Percentiles rank a stretch among this genome's conserved stretches.
These are phyloP conservation scores for Frieseomelitta varia DNA, from an alignment of 1,140 invertebrate genomes.

Conservation along the genomic window DNA sequence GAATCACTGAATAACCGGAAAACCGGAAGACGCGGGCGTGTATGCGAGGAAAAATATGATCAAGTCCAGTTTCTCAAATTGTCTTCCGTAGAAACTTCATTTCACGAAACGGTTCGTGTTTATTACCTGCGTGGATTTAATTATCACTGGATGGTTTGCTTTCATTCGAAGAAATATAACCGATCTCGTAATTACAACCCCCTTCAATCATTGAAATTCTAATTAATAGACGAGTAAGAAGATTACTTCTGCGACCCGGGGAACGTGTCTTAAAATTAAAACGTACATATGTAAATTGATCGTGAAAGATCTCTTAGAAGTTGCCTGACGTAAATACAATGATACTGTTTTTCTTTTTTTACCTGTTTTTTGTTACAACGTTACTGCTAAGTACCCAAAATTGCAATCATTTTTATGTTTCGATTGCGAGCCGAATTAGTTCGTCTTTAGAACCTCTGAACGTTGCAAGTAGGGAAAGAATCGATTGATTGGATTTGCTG, in stretches of 20 bases:
- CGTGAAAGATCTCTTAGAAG: no score
- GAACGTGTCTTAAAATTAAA: neutral
- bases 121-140: constrained; percentile 3
- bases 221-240: neutral
- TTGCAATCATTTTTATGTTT: neutral
- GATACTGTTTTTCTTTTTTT: no score
- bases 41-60: constrained; percentile 20
- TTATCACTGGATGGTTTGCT: constrained; percentile 2
- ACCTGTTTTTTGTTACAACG: no score
- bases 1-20: constrained; percentile 38
- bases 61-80: constrained; percentile 23
- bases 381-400: neutral
- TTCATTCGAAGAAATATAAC: constrained; percentile 3
- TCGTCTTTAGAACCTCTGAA: constrained; percentile 2
- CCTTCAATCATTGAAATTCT: neutral
- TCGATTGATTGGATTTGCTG: constrained; percentile 34
- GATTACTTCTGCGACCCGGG: neutral
- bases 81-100: constrained; percentile 14
- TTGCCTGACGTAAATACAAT: no score
- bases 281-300: no score
- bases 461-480: neutral
- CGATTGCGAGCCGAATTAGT: neutral
- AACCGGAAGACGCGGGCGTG: constrained; percentile 12
- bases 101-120: constrained; percentile 36
- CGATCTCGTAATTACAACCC: neutral